Base-by-base conservation (phyloP, 2,113 vertebrate species). In the Castor canadensis region DNA sequence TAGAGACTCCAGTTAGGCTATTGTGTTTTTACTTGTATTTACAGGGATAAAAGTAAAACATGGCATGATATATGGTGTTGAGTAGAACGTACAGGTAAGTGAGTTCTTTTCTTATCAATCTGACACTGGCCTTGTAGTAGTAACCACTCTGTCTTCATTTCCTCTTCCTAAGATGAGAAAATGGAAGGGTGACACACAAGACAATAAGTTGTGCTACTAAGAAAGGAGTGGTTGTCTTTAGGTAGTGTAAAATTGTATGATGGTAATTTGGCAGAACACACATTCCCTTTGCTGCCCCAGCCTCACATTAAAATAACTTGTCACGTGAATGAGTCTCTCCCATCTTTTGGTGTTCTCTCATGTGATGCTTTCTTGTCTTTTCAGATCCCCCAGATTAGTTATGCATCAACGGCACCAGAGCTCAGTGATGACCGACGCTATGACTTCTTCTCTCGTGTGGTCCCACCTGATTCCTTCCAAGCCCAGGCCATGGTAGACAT, bases 401-500 rank as follows among this genome's bases (percentile, higher is more conserved):
- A 99, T 38, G 99, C 99, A 19, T 99, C 99, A 85, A 99, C 99
- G 0, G 99, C 99, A 83, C 99, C 99, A 0, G 99, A 99, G 98
- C 95, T 99, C 98, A 99, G 99, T 64, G 99, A 99, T 58, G 99
- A 99, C 98, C 98, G 99, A 35, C 99, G 99, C 87, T 99, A 99
- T 71, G 99, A 99, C 98, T 99, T 99, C 99, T 99, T 99, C 99
- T 99, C 99, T 10, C 99, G 99, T 0, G 99, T 99, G 98, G 99
- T 99, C 93, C 99, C 99, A 66, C 99, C 99, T 0, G 99, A 99
- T 97, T 99, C 99, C 56, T 99, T 99, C 98, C 99, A 99, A 98
- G 99, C 99, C 72, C 99, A 99, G 98, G 99, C 99, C 88, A 99
- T 99, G 99, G 99, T 99, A 98, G 99, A 99, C 98, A 99, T 99